These are phyloP conservation scores for Metallyticus violacea DNA, from an alignment of 2,888 invertebrate species.

Conservation along the genomic window DNA sequence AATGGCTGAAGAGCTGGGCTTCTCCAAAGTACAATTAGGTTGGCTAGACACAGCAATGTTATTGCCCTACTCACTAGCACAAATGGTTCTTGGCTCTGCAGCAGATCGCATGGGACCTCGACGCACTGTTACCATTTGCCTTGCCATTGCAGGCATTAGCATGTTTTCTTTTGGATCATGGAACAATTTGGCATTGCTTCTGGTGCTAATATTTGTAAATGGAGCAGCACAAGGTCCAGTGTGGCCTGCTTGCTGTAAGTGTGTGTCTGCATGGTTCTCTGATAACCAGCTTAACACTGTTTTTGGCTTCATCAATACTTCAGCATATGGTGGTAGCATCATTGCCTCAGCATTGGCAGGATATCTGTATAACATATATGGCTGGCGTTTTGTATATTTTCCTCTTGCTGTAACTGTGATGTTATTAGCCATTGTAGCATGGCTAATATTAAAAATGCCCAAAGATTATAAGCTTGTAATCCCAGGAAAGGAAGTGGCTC, in stretches of 20 bases:
- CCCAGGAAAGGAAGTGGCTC: slow-evolving; percentile 39
- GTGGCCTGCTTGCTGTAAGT: slow-evolving; percentile 50
- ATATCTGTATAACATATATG: slow-evolving; percentile 43
- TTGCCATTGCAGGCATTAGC: slow-evolving; percentile 45
- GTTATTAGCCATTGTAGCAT: slow-evolving; percentile 41
- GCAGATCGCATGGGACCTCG: slow-evolving; percentile 48
- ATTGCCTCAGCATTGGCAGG: slow-evolving; percentile 47
- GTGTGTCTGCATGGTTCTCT: slow-evolving; percentile 47
- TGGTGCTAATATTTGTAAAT: slow-evolving; percentile 45
- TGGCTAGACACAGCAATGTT: slow-evolving; percentile 49
- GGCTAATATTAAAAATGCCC: slow-evolving; percentile 40
- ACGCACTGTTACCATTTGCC: slow-evolving; percentile 44
- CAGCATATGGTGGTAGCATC: slow-evolving; percentile 49
- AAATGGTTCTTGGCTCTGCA: slow-evolving; percentile 46
- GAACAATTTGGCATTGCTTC: slow-evolving; percentile 42
- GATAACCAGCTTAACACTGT: slow-evolving; percentile 45
- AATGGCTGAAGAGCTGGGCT: slow-evolving; percentile 43
- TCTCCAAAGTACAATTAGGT: slow-evolving; percentile 46
- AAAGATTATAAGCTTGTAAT: slow-evolving; percentile 41
- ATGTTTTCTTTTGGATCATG: slow-evolving; percentile 48
- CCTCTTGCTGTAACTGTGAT: slow-evolving; percentile 44
- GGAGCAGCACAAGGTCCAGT: slow-evolving; percentile 48
- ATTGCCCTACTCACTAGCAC: slow-evolving; percentile 47
- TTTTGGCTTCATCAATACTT: slow-evolving; percentile 49
- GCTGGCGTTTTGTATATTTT: slow-evolving; percentile 46